Percentiles rank a stretch among this genome's conserved stretches.
phyloP scores from a whole-genome alignment of 2,797 vertebrate genomes.

The Micrastur ruficollis region DNA sequence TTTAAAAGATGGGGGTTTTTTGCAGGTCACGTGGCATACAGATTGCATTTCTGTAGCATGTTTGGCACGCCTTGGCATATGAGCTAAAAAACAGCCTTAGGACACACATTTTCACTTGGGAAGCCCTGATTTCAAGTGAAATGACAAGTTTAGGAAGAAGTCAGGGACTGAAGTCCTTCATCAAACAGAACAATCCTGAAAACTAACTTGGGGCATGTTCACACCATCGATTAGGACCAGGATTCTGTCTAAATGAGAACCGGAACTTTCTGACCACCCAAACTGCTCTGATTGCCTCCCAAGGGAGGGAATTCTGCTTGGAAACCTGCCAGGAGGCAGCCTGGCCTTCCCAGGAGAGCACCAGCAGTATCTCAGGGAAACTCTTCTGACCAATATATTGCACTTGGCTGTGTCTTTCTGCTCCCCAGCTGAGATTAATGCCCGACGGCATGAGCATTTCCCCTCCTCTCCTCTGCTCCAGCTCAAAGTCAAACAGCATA shows the following conservation, averaged over 20 bases:
- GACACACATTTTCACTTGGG: not conserved
- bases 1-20: not conserved
- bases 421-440: not conserved
- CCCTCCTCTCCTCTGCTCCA: not conserved
- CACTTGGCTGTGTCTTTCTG: not conserved
- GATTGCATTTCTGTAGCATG: not conserved
- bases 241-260: not conserved
- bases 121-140: not conserved
- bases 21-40: not conserved
- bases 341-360: not conserved
- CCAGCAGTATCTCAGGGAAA: not conserved
- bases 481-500: not conserved
- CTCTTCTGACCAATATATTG: not conserved
- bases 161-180: not conserved
- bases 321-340: not conserved
- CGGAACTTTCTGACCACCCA: not conserved
- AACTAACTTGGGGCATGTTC: not conserved
- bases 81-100: not conserved
- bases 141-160: not conserved
- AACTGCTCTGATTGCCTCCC: not conserved
- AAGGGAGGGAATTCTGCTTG: not conserved
- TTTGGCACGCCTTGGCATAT: not conserved
- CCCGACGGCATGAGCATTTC: not conserved
- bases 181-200: not conserved
- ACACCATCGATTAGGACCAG: not conserved